These are phyloP conservation scores for Synodontis membranacea DNA, from an alignment of 2,113 vertebrate species.

Conservation along the genomic window DNA sequence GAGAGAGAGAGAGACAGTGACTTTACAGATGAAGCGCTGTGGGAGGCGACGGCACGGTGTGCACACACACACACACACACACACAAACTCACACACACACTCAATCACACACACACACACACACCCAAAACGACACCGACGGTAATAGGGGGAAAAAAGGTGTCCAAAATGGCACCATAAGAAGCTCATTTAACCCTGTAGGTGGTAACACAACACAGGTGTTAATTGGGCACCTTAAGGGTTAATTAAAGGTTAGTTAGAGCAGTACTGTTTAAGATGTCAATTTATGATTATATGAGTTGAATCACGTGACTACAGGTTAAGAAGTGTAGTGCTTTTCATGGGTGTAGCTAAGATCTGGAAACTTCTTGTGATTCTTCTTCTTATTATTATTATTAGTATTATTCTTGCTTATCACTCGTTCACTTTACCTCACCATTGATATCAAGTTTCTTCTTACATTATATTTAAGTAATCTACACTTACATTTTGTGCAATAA, in stretches of 20 bases:
- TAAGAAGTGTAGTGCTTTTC: neutral
- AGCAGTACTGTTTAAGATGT: neutral
- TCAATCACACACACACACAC: neutral
- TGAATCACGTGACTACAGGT: neutral
- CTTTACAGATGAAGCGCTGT: conserved; percentile 68
- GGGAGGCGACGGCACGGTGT: conserved; percentile 70
- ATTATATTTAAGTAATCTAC: no score
- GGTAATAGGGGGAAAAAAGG: neutral
- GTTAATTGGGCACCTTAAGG: neutral
- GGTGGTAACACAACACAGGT: neutral
- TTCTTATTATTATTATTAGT: neutral
- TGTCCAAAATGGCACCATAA: neutral
- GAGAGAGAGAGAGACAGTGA: conserved; percentile 62
- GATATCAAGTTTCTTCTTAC: no score
- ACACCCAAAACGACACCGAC: conserved; percentile 1
- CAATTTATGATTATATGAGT: neutral
- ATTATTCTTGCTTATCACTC: no score
- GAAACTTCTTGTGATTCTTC: no score
- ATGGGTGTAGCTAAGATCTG: neutral
- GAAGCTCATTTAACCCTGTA: neutral
- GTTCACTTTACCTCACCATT: no score
- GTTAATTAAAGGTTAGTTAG: neutral
- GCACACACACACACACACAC: neutral
- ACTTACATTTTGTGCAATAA: no score
- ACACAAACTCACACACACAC: conserved; percentile 4